A percentile compares a stretch with the other conserved stretches of the same genome.
Conservation (phyloP, 2,113 vertebrate genomes). For the Oryzias curvinotus region DNA sequence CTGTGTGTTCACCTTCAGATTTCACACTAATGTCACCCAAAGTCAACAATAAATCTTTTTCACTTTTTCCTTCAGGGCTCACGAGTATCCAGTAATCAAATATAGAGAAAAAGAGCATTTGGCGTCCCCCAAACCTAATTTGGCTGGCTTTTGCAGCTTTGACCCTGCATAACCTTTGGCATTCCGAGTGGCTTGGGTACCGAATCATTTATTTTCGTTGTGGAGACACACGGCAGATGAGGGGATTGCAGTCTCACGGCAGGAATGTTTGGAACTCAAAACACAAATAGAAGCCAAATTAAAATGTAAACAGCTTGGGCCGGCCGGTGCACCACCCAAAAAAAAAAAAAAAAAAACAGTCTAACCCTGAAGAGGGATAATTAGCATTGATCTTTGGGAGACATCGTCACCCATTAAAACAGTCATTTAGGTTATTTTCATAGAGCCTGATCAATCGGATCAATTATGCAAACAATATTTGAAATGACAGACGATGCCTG, state of each 20-base stretch:
- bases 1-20: slow-evolving; percentile 32
- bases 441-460: slow-evolving; percentile 49
- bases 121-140: slow-evolving; percentile 74
- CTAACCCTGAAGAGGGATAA: slow-evolving; percentile 31
- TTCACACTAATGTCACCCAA: slow-evolving; percentile 18
- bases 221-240: slow-evolving; percentile 69
- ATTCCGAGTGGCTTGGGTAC: slow-evolving; percentile 57
- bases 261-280: slow-evolving; percentile 59
- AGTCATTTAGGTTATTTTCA: slow-evolving; percentile 44
- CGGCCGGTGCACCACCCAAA: slow-evolving; percentile 18
- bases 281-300: slow-evolving; percentile 62
- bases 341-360: slow-evolving; percentile 35
- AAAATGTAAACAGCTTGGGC: slow-evolving; percentile 54
- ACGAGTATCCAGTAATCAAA: slow-evolving; percentile 72
- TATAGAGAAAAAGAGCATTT: slow-evolving; percentile 58
- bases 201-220: slow-evolving; percentile 74
- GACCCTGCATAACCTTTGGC: slow-evolving; percentile 70
- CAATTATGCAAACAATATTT: slow-evolving; percentile 59
- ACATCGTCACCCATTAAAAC: slow-evolving; percentile 48
- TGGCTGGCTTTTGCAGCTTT: slow-evolving; percentile 58
- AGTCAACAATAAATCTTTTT: slow-evolving; percentile 21
- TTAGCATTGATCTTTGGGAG: slow-evolving; percentile 49
- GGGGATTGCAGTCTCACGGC: slow-evolving; percentile 44
- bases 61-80: slow-evolving; percentile 40
- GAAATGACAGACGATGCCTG: slow-evolving; percentile 26